phyloP scores from a whole-genome alignment of 1,140 invertebrate species.

The Papilio xuthus region DNA sequence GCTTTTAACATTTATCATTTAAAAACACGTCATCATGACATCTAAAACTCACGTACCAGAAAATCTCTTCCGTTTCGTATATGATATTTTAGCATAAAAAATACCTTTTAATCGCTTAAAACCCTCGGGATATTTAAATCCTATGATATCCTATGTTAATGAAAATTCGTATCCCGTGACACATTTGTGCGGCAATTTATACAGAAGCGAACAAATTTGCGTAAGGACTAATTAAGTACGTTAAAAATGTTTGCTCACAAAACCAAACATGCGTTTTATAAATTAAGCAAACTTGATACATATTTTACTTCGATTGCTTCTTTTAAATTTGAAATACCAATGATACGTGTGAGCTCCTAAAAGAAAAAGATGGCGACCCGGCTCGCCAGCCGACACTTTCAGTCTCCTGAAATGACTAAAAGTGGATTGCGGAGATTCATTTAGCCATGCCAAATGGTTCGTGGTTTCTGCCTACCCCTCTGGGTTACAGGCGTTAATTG shows the following conservation, averaged over 20 bases:
- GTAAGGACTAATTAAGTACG: constrained; percentile 35
- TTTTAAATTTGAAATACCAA: too few relatives aligned
- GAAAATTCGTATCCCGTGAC: constrained; percentile 29
- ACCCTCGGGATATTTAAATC: constrained; percentile 31
- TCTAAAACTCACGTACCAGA: constrained; percentile 37
- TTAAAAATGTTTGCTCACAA: constrained; percentile 28
- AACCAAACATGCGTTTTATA: constrained; percentile 29
- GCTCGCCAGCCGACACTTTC: too few relatives aligned
- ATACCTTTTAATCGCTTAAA: constrained; percentile 37
- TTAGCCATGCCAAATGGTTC: too few relatives aligned
- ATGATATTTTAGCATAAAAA: constrained; percentile 36
- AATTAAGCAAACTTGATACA: neutral
- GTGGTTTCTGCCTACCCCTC: too few relatives aligned
- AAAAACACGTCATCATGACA: constrained; percentile 33
- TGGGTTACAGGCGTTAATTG: too few relatives aligned
- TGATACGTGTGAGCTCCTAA: too few relatives aligned
- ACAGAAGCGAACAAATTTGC: constrained; percentile 30
- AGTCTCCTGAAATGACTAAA: too few relatives aligned
- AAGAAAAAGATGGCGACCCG: too few relatives aligned
- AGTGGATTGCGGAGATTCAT: too few relatives aligned
- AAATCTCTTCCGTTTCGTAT: constrained; percentile 36
- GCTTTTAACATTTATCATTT: constrained; percentile 37
- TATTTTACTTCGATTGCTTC: neutral
- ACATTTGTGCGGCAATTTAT: constrained; percentile 37
- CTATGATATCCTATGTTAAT: constrained; percentile 34